Evolutionary conservation across 2,888 invertebrate genomes (phyloP).

Genomic region (Norana najaformis): DNA sequence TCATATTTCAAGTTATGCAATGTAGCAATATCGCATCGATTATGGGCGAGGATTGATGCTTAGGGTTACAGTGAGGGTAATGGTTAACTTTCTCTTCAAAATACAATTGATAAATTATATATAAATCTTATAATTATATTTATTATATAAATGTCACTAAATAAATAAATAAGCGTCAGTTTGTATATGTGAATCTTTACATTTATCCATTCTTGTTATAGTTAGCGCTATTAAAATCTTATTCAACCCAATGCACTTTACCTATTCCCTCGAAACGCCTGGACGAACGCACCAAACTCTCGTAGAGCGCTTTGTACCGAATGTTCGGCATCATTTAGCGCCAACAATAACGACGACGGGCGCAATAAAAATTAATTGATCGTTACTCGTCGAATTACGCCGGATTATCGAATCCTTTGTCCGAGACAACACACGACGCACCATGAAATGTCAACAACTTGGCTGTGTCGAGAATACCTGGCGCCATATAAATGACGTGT

Average conservation of each 20-base stretch:
- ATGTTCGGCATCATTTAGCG: neutral
- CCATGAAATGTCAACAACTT: neutral
- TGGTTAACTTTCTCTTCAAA: no score
- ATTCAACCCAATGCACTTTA: neutral
- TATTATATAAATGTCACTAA: no score
- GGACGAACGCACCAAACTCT: neutral
- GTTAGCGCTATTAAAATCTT: neutral
- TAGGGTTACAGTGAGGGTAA: no score
- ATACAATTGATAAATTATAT: no score
- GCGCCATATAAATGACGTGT: neutral
- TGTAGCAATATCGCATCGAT: no score
- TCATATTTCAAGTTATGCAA: no score
- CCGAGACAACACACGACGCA: neutral
- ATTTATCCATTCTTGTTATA: no score
- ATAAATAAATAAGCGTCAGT: neutral
- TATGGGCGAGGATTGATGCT: no score
- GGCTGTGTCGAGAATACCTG: neutral
- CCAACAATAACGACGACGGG: neutral
- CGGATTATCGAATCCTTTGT: neutral
- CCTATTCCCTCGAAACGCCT: neutral
- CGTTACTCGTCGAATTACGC: neutral
- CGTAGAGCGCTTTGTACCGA: constrained; percentile 13
- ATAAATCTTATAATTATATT: no score
- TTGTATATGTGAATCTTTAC: neutral
- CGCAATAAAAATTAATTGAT: constrained; percentile 6